Evolutionary conservation across 2,888 invertebrate species (phyloP).

Genomic region (Leptarthrus brevirostris): DNA sequence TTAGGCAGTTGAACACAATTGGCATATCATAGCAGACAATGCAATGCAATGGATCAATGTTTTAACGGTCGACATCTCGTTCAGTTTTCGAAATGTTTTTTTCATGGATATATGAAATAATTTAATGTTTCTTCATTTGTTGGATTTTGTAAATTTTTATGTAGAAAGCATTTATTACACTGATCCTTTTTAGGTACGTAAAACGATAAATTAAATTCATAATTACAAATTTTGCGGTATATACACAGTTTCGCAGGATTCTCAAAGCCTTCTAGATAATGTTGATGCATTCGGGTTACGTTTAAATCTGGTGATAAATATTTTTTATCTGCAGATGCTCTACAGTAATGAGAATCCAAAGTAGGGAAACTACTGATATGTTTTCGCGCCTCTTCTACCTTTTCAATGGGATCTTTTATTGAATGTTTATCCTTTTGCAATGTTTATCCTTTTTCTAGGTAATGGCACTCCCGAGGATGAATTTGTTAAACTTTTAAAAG

Average conservation of each 20-base stretch:
- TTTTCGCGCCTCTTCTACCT: not conserved
- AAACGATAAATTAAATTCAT: slow-evolving; percentile 27
- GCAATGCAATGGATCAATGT: slow-evolving; percentile 1
- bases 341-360: too few relatives aligned
- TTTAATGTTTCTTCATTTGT: not conserved
- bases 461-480: not conserved
- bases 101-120: not conserved
- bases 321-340: not conserved
- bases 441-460: not conserved
- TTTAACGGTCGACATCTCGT: not conserved
- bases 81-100: slow-evolving; percentile 10
- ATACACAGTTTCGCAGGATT: not conserved
- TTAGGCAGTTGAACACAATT: slow-evolving; percentile 28
- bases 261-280: not conserved
- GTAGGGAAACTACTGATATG: not conserved
- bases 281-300: not conserved
- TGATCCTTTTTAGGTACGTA: slow-evolving; percentile 8
- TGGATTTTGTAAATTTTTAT: not conserved
- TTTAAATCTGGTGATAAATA: slow-evolving; percentile 1
- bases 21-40: slow-evolving; percentile 52
- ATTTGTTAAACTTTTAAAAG: not conserved
- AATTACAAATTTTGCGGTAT: not conserved
- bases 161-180: not conserved
- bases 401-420: not conserved
- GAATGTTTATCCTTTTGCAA: too few relatives aligned